Percentiles rank a stretch among this genome's conserved stretches.
Conservation (phyloP, 2,113 vertebrate genomes). For the Struthio camelus region DNA sequence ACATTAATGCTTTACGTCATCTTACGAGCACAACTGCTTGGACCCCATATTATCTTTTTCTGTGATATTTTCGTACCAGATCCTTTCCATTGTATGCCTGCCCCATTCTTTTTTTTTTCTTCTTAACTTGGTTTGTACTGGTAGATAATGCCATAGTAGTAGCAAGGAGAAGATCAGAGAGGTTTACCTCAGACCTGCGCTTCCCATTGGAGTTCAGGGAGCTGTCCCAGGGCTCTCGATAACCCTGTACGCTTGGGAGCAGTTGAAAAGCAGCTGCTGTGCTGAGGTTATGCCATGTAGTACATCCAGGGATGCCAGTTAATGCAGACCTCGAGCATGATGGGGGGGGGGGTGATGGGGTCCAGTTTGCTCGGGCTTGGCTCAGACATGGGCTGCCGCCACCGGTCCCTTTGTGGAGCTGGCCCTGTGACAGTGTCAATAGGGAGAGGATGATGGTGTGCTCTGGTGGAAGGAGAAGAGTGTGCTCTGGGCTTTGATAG, state of each 20-base stretch:
- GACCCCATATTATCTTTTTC: not conserved
- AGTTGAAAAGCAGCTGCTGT: not conserved
- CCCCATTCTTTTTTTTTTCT: not conserved
- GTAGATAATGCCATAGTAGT: not conserved
- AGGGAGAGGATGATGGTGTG: accelerated
- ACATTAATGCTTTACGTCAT: not conserved
- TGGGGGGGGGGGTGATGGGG: accelerated
- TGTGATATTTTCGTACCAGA: not conserved
- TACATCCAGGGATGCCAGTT: not conserved
- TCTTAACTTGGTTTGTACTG: not conserved
- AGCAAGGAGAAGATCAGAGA: accelerated
- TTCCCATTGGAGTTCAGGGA: not conserved
- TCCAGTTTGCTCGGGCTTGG: too few relatives aligned
- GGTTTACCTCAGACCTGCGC: not conserved
- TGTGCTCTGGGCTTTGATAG: accelerated
- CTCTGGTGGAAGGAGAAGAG: not conserved
- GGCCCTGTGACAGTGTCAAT: too few relatives aligned
- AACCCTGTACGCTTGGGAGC: not conserved
- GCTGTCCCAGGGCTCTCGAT: not conserved
- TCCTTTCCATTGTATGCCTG: not conserved
- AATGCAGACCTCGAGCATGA: accelerated
- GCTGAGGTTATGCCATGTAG: not conserved
- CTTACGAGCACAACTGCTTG: not conserved
- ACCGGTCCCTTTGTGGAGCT: not conserved
- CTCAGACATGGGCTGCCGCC: accelerated